Percentiles rank a stretch among this genome's conserved stretches.
phyloP scores from a whole-genome alignment of 1,140 invertebrate genomes.

The Aphelinus certus region DNA sequence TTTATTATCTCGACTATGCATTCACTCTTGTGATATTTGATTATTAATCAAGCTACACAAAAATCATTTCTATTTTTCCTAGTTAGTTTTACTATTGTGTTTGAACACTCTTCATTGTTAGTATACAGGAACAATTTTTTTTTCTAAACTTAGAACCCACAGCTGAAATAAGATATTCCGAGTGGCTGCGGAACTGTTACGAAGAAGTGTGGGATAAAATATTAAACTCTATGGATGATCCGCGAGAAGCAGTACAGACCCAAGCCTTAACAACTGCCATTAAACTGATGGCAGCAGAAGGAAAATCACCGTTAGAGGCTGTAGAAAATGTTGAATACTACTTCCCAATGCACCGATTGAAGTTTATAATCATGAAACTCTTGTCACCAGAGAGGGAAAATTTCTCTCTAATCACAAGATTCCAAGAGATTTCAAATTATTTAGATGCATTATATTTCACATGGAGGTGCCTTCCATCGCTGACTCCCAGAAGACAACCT shows the following conservation, averaged over 20 bases:
- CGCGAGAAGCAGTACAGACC: conserved; percentile 65
- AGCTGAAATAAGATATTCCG: conserved; percentile 69
- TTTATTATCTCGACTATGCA: too few species aligned
- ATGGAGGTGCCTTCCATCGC: conserved; percentile 68
- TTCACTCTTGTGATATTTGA: too few species aligned
- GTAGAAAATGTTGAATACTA: conserved; percentile 63
- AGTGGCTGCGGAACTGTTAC: conserved; percentile 71
- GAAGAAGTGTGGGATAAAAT: conserved; percentile 69
- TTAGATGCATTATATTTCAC: conserved; percentile 72
- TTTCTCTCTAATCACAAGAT: conserved; percentile 67
- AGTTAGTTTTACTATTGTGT: conserved; percentile 25
- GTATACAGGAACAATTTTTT: conserved; percentile 6
- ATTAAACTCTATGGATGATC: conserved; percentile 66
- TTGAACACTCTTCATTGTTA: background rate
- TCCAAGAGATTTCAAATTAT: conserved; percentile 72
- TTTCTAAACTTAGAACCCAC: conserved; percentile 60
- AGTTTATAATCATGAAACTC: conserved; percentile 69
- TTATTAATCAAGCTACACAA: too few species aligned
- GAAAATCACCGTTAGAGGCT: conserved; percentile 70
- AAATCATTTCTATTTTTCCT: background rate
- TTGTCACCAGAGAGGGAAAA: conserved; percentile 67
- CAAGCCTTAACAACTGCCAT: conserved; percentile 75
- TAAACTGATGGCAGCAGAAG: conserved; percentile 73
- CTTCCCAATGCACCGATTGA: conserved; percentile 71
- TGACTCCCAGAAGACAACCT: conserved; percentile 69